Conservation (phyloP, 2,797 vertebrate genomes). For the Orestias chungarensis region DNA sequence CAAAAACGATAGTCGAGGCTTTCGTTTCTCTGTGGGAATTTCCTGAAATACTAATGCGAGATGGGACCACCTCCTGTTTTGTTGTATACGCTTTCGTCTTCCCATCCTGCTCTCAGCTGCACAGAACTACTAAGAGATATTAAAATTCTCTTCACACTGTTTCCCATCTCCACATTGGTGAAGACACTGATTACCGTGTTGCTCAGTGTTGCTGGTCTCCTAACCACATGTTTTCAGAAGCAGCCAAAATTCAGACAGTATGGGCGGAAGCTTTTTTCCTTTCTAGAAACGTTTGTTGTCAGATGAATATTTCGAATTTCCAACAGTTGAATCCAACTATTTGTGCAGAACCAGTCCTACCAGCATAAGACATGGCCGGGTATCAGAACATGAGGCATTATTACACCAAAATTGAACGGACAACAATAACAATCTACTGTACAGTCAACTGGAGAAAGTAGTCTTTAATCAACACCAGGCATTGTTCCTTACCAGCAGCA, state of each 20-base stretch:
- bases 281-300: background rate
- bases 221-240: slow-evolving; percentile 71
- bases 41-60: slow-evolving; percentile 17
- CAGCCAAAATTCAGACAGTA: slow-evolving; percentile 73
- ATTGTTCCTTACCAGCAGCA: background rate
- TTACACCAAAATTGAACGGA: background rate
- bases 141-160: slow-evolving; percentile 53
- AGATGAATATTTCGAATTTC: slow-evolving; percentile 11
- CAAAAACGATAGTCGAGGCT: slow-evolving; percentile 43
- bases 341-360: background rate
- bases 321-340: slow-evolving; percentile 5
- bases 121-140: slow-evolving; percentile 28
- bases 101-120: slow-evolving; percentile 21
- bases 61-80: slow-evolving; percentile 23
- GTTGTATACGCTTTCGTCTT: slow-evolving; percentile 38
- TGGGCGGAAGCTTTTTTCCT: slow-evolving; percentile 39
- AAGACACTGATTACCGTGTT: slow-evolving; percentile 68
- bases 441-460: background rate
- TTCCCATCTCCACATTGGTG: slow-evolving; percentile 41
- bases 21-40: slow-evolving; percentile 46
- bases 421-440: background rate
- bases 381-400: slow-evolving; percentile 1
- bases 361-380: slow-evolving; percentile 2
- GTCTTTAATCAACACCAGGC: background rate
- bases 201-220: slow-evolving; percentile 40